Conservation (phyloP, 2,113 vertebrate species). For the Butastur rufipennis region DNA sequence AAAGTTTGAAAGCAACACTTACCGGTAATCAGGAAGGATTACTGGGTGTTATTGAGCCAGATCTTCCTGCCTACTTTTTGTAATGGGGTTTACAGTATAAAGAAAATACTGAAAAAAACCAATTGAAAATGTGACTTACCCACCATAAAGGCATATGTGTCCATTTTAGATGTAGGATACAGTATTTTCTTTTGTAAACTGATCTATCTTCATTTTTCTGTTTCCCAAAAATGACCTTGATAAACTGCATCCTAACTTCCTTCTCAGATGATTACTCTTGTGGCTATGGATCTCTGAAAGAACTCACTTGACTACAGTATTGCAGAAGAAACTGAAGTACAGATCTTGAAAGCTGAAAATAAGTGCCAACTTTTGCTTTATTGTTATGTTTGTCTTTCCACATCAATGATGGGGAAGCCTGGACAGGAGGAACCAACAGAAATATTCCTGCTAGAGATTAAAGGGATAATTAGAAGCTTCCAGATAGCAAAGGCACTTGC, state of each 20-base stretch:
- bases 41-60: fast-evolving
- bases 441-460: neutral
- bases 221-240: neutral
- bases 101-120: neutral
- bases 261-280: neutral
- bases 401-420: neutral
- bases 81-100: neutral
- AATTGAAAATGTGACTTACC: neutral
- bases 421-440: neutral
- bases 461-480: neutral
- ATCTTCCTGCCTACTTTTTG: neutral
- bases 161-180: neutral
- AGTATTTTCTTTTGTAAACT: neutral
- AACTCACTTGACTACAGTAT: neutral
- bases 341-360: neutral
- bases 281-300: neutral
- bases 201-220: neutral
- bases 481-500: neutral
- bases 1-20: neutral
- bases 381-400: neutral
- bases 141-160: neutral
- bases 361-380: neutral
- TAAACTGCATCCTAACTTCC: neutral
- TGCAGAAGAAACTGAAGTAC: neutral
- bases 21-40: neutral